These are phyloP conservation scores for Hippocampus barbouri DNA, from an alignment of 2,113 vertebrate species.

Conservation along the genomic window DNA sequence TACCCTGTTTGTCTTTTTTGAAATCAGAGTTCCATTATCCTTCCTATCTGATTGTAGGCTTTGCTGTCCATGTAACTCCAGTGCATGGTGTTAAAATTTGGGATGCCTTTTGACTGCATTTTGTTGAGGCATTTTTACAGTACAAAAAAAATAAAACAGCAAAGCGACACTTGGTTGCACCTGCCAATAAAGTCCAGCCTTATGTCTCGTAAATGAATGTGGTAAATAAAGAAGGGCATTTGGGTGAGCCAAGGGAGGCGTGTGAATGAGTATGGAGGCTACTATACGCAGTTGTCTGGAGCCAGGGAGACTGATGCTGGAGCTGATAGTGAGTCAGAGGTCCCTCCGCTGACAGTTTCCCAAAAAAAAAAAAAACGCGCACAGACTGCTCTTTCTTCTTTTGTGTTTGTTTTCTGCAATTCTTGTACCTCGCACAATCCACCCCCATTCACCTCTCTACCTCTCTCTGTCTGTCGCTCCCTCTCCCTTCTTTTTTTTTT, in stretches of 20 bases:
- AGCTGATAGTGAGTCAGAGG: slow-evolving; percentile 54
- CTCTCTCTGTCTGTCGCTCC: background rate
- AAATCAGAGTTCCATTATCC: slow-evolving; percentile 44
- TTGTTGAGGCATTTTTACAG: background rate
- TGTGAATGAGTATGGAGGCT: slow-evolving; percentile 27
- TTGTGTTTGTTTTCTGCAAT: background rate
- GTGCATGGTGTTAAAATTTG: slow-evolving; percentile 26
- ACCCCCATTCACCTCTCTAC: slow-evolving; percentile 10
- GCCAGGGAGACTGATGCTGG: slow-evolving; percentile 64
- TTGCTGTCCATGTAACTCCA: slow-evolving; percentile 33
- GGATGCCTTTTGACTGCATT: slow-evolving; percentile 17
- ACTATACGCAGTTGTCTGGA: slow-evolving; percentile 54
- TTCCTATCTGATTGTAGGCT: slow-evolving; percentile 40
- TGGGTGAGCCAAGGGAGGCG: slow-evolving; percentile 10
- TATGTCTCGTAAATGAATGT: slow-evolving; percentile 17
- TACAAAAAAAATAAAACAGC: background rate
- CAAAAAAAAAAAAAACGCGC: slow-evolving; percentile 15
- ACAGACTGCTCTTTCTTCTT: slow-evolving; percentile 4
- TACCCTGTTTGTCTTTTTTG: slow-evolving; percentile 20
- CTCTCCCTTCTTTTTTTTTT: background rate
- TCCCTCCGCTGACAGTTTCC: slow-evolving; percentile 40
- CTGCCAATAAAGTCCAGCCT: slow-evolving; percentile 27
- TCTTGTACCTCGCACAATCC: slow-evolving; percentile 2
- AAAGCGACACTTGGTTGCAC: slow-evolving; percentile 21
- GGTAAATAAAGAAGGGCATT: slow-evolving; percentile 47